Base-by-base conservation (phyloP, 2,888 invertebrate species). In the Drosophila heteroneura region DNA sequence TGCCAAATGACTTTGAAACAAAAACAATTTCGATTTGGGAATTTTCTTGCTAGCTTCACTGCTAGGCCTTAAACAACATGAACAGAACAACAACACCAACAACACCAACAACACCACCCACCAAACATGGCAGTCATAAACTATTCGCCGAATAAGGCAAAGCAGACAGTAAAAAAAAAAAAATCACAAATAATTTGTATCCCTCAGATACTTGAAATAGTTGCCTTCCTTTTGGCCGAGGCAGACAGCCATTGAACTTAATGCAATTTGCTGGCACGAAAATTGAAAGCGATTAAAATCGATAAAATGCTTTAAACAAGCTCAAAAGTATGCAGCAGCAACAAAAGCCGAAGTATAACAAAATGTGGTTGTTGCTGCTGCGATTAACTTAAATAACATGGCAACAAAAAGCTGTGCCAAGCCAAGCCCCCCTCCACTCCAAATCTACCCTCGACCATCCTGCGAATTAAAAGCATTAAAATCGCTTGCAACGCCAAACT, bases 401-500 rank as follows among this genome's bases (percentile, higher is more conserved):
- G n/a, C 68, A 72, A 33, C 80, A 68, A 64, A 67, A 53, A 64
- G 60, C 60, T 51, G 76, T 32, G 66, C 33, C 44, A 22, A 33
- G 12, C 49, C 16, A 6, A 37, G 16, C 19, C 35, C 14, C 26
- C 22, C 33, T 30, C 7, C 22, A n/a, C 19, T 37, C 22, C 10
- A 10, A 6, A 33, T 3, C 54, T 32, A 22, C 70, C 39, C 44
- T 52, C 26, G 32, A 54, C n/a, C 53, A 70, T 64, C 47, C 49
- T 30, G 49, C 51, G 64, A 77, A 76, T 88, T 81, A 81, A 85
- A 88, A 83, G 79, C 90, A 88, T 90, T 85, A 81, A 79, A 83
- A 85, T 79, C 66, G 82, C 80, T 78, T 60, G 74, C 75, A 61
- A 63, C 67, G 62, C 62, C 62, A 70, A 80, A 84, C 82, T 74